Conservation (phyloP, 2,113 vertebrate species). For the Sturnus vulgaris region DNA sequence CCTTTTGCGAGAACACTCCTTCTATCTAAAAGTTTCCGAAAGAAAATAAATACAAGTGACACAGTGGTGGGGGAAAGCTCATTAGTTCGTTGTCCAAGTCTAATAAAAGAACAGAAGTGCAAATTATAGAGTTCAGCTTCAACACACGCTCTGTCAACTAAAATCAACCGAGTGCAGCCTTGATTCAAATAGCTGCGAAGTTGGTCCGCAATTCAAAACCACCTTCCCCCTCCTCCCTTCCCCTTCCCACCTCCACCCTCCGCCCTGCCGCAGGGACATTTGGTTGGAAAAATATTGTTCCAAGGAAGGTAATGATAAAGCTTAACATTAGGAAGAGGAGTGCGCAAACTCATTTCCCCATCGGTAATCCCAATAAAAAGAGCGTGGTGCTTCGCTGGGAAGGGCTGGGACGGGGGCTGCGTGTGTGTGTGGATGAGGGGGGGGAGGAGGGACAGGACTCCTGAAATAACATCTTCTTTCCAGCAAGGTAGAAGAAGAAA, state of each 20-base stretch:
- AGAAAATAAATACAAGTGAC: constrained; percentile 91
- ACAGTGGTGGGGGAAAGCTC: constrained; percentile 84
- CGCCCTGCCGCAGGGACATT: constrained; percentile 58
- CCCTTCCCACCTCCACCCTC: constrained; percentile 35
- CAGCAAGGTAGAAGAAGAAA: constrained; percentile 75
- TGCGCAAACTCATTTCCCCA: constrained; percentile 75
- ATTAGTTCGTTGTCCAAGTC: constrained; percentile 88
- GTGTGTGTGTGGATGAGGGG: not conserved
- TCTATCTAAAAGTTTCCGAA: constrained; percentile 73
- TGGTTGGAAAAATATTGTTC: constrained; percentile 76
- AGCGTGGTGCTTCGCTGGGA: constrained; percentile 63
- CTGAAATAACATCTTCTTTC: constrained; percentile 77
- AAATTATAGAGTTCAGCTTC: constrained; percentile 87
- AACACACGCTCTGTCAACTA: constrained; percentile 89
- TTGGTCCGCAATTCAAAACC: constrained; percentile 51
- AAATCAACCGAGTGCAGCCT: constrained; percentile 78
- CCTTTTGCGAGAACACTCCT: constrained; percentile 41
- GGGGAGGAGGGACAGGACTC: constrained; percentile 44
- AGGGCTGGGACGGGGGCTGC: constrained; percentile 36
- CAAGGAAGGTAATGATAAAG: constrained; percentile 74
- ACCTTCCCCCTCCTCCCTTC: constrained; percentile 7
- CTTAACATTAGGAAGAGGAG: constrained; percentile 73
- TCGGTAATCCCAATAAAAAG: constrained; percentile 77
- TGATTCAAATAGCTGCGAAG: constrained; percentile 82
- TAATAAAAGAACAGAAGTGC: constrained; percentile 91